phyloP scores from a whole-genome alignment of 2,113 vertebrate genomes.

The Phrynosoma blainvillii region DNA sequence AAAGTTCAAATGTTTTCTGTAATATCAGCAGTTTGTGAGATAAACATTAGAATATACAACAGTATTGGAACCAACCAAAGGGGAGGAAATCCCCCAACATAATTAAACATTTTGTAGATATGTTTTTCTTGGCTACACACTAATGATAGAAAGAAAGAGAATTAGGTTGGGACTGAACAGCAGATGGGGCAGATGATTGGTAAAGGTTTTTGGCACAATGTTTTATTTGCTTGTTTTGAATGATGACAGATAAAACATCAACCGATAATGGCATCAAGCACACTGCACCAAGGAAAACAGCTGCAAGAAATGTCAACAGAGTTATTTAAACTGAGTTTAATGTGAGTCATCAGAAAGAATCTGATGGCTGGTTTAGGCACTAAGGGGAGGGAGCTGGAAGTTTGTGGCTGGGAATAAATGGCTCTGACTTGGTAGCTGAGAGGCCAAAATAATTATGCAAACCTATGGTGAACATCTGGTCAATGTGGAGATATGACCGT shows the following conservation, averaged over 20 bases:
- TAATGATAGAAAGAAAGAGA: neutral
- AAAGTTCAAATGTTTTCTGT: slow-evolving; percentile 3
- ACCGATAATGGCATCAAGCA: slow-evolving; percentile 6
- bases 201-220: slow-evolving; percentile 5
- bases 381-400: neutral
- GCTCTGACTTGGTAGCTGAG: slow-evolving; percentile 1
- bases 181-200: neutral
- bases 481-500: neutral
- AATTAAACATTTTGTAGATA: slow-evolving; percentile 11
- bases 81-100: neutral
- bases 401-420: neutral
- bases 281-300: slow-evolving; percentile 7
- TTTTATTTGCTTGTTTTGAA: slow-evolving; percentile 25
- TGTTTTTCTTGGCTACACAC: slow-evolving; percentile 23
- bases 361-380: neutral
- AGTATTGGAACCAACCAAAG: slow-evolving; percentile 14
- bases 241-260: slow-evolving; percentile 19
- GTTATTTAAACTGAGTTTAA: slow-evolving; percentile 36
- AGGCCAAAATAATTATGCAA: slow-evolving; percentile 16
- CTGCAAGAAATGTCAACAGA: slow-evolving; percentile 25
- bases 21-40: neutral
- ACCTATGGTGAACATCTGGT: slow-evolving; percentile 21
- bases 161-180: slow-evolving; percentile 28
- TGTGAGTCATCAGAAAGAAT: slow-evolving; percentile 20
- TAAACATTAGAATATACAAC: neutral